Base-by-base conservation (phyloP, 2,888 invertebrate species). In the Mechanitis mazaeus region DNA sequence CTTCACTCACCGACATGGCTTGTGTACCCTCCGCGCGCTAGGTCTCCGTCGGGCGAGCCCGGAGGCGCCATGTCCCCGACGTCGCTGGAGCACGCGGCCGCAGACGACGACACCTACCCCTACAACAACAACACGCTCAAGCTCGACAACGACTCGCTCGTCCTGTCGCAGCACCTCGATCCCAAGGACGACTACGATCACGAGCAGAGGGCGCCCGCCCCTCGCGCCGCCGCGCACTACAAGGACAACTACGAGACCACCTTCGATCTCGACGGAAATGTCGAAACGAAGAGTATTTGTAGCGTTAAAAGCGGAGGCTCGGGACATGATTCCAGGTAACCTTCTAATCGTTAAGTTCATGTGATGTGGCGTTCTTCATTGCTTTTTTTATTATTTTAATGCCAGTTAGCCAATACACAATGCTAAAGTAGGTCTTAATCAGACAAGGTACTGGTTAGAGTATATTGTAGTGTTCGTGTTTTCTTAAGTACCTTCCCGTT, bases 221-320 rank as follows among this genome's bases (percentile, higher is more conserved):
- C 78, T 60, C 80, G 88, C 57, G 82, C 80, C 6, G 74, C 76
- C 71, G 83, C 88, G 53, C 90, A 91, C 62, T 92, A 91, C 74
- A 93, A 94, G 73, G 94, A 95, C 80, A 95, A 94, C 85, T 94
- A 94, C 79, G 95, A 94, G 82, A 95, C 96, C 20, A 96, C 95
- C 45, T 97, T 96, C 85, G 97, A 97, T 83, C 92, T 96, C 73
- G 97, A 97, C 78, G 97, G 96, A 66, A 96, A 96, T 84, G 95
- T 97, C 67, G 97, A 97, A 84, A 97, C 97, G 3, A 94, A 96
- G 74, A 96, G 96, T 71, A 95, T 95, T 68, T 95, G 96, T 82
- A 95, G 95, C 83, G 93, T 94, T 60, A 94, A 94, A 75, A 93
- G 94, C 74, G 94, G 94, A 66, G 94, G 95, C 72, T 95, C 95